A percentile compares a stretch with the other conserved stretches of the same genome.
Conservation (phyloP, 2,113 vertebrate genomes). For the Pantherophis guttatus region DNA sequence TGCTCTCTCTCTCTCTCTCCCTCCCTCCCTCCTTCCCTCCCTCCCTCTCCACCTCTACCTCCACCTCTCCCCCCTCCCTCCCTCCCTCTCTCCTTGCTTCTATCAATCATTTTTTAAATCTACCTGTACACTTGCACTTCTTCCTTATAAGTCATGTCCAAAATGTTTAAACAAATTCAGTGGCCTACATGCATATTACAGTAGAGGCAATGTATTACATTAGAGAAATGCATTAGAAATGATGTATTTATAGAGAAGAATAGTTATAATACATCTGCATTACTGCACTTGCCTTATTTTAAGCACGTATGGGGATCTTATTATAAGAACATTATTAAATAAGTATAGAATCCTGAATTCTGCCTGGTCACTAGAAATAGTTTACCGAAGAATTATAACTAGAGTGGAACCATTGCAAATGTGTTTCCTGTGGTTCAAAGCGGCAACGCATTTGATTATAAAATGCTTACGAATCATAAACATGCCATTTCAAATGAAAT, state of each 20-base stretch:
- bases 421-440: constrained; percentile 34
- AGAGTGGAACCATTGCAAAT: neutral
- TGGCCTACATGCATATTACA: constrained; percentile 3
- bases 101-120: neutral
- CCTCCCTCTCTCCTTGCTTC: neutral
- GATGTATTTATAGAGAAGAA: constrained; percentile 39
- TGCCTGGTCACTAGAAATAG: neutral
- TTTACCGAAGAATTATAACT: constrained; percentile 23
- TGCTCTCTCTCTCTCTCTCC: too few relatives aligned
- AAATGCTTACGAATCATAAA: constrained; percentile 33
- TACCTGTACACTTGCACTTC: neutral
- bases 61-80: too few relatives aligned
- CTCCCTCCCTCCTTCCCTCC: too few relatives aligned
- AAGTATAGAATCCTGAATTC: constrained; percentile 4
- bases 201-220: neutral
- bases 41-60: too few relatives aligned
- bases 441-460: constrained; percentile 19
- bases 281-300: constrained; percentile 20
- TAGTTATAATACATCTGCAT: constrained; percentile 23
- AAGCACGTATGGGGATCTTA: neutral
- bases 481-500: constrained; percentile 16
- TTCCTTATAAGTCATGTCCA: neutral
- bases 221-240: constrained; percentile 14
- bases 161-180: constrained; percentile 5
- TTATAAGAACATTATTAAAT: constrained; percentile 38